A percentile compares a stretch with the other conserved stretches of the same genome.
phyloP scores from a whole-genome alignment of 92 coral and sea anemone species.

The Epizoanthus rinbou region DNA sequence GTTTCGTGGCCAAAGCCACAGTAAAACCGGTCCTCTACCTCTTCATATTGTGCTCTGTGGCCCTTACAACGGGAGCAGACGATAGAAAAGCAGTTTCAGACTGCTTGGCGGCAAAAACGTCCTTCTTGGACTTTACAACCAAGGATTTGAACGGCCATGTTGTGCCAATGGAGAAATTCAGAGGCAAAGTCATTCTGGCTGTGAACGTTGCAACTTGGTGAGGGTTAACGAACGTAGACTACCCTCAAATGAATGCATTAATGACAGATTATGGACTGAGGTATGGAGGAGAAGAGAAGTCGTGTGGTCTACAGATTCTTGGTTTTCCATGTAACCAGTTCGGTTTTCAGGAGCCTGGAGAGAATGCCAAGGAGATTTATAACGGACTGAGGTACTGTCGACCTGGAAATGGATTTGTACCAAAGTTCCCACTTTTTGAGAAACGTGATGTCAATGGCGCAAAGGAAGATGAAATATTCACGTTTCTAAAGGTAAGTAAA shows the following conservation, averaged over 20 bases:
- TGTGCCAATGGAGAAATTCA: slow-evolving; percentile 40
- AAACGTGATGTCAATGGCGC: slow-evolving; percentile 84
- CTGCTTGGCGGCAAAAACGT: neutral
- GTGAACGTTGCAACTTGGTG: slow-evolving; percentile 86
- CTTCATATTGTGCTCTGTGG: neutral
- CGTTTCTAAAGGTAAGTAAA: slow-evolving; percentile 69
- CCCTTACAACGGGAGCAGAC: neutral
- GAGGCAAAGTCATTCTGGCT: slow-evolving; percentile 59
- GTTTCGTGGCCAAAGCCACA: neutral
- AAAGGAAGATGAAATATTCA: slow-evolving; percentile 69
- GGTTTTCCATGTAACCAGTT: slow-evolving; percentile 91
- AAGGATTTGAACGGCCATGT: slow-evolving; percentile 47
- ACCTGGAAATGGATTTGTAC: slow-evolving; percentile 81
- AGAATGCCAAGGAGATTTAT: slow-evolving; percentile 65
- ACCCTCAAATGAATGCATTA: slow-evolving; percentile 79
- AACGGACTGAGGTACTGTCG: slow-evolving; percentile 78
- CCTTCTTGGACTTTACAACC: slow-evolving; percentile 56
- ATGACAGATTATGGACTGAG: neutral
- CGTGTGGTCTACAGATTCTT: slow-evolving; percentile 60
- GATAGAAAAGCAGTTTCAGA: neutral
- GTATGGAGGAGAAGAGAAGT: slow-evolving; percentile 11
- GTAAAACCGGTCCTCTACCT: neutral
- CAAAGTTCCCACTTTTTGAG: slow-evolving; percentile 63
- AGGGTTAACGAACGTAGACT: slow-evolving; percentile 61
- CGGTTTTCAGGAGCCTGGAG: slow-evolving; percentile 81